Percentiles rank a stretch among this genome's conserved stretches.
These are phyloP conservation scores for Lophochroa leadbeateri DNA, from an alignment of 2,113 vertebrate species.

Conservation along the genomic window DNA sequence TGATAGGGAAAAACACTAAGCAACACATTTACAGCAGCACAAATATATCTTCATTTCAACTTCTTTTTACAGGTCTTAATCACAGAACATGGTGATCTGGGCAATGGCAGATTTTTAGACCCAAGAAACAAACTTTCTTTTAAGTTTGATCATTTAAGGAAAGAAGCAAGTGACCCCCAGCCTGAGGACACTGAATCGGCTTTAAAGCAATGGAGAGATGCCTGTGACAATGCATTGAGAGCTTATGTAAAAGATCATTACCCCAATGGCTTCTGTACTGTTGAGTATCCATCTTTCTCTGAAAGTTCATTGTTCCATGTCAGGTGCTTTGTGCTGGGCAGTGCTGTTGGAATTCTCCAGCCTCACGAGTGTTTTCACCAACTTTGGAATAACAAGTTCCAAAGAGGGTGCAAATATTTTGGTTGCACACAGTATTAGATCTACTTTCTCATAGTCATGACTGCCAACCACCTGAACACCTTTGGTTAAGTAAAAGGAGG, in stretches of 20 bases:
- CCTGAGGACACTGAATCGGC: conserved; percentile 82
- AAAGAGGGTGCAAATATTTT: background rate
- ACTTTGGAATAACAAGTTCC: background rate
- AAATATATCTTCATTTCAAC: background rate
- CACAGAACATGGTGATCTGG: conserved; percentile 93
- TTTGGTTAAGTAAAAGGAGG: background rate
- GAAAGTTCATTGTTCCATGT: background rate
- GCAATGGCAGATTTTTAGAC: conserved; percentile 92
- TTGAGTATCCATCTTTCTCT: conserved; percentile 74
- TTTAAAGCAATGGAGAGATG: conserved; percentile 87
- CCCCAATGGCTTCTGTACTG: conserved; percentile 90
- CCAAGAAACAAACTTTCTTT: conserved; percentile 94
- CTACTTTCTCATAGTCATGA: background rate
- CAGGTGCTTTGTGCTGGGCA: background rate
- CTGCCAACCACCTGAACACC: background rate
- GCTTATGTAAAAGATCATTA: conserved; percentile 95
- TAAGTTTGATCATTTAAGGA: conserved; percentile 94
- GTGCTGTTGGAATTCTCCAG: background rate
- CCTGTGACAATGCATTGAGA: conserved; percentile 85
- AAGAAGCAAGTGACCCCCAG: conserved; percentile 88
- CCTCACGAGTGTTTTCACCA: background rate
- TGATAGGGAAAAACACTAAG: background rate
- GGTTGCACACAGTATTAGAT: background rate
- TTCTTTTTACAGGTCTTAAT: conserved; percentile 86
- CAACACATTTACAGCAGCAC: background rate